Percentiles rank a stretch among this genome's conserved stretches.
phyloP scores from a whole-genome alignment of 2,888 invertebrate species.

The Andrena chrysosceles region DNA sequence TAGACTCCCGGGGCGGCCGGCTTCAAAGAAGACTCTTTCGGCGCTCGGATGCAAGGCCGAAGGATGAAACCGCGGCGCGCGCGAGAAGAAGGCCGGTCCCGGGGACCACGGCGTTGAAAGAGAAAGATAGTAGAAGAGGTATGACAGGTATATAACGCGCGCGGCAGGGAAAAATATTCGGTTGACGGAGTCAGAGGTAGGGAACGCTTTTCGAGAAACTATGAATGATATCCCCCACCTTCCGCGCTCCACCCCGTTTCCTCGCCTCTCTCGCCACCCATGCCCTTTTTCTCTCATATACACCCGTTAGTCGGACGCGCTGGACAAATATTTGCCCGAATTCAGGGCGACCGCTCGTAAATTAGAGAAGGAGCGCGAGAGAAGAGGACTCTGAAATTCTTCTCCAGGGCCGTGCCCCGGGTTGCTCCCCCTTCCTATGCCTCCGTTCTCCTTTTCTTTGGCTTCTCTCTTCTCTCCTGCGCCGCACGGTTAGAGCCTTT shows the following conservation, averaged over 20 bases:
- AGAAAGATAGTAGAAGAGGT: background rate
- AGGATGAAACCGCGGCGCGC: conserved; percentile 20
- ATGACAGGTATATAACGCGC: conserved; percentile 52
- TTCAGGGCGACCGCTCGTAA: conserved; percentile 73
- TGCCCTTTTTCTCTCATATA: conserved; percentile 45
- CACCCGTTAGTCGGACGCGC: conserved; percentile 74
- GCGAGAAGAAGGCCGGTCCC: too few species aligned
- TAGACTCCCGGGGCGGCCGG: conserved; percentile 63
- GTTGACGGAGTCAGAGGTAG: conserved; percentile 21
- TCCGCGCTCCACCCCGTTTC: conserved; percentile 7
- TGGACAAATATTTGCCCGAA: conserved; percentile 79
- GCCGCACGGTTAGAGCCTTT: conserved; percentile 50
- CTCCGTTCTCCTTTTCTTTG: background rate
- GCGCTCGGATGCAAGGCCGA: conserved; percentile 41
- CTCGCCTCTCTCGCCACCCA: background rate
- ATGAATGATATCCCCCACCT: conserved; percentile 70
- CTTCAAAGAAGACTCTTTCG: conserved; percentile 66
- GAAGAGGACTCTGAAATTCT: conserved; percentile 67
- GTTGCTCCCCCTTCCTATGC: background rate
- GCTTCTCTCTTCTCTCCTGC: conserved; percentile 5
- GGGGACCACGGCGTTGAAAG: background rate
- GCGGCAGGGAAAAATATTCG: conserved; percentile 51
- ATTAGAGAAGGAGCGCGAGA: conserved; percentile 66
- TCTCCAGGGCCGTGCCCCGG: conserved; percentile 55
- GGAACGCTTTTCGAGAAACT: conserved; percentile 65